These are phyloP conservation scores for Hystrix cristata DNA, from an alignment of 2,113 vertebrate genomes.

Conservation along the genomic window DNA sequence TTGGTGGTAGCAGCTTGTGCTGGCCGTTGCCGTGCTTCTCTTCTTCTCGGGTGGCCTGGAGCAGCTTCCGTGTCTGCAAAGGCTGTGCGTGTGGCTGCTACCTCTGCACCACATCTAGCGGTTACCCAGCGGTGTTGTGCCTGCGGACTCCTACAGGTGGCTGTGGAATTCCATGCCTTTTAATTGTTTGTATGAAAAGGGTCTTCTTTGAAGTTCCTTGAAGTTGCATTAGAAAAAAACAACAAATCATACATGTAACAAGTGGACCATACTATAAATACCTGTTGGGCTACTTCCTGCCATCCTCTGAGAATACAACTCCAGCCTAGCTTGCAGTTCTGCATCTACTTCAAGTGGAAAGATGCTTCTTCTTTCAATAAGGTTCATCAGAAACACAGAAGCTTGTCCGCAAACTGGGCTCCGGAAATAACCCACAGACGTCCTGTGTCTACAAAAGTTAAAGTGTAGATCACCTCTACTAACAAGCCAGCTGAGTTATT, in stretches of 20 bases:
- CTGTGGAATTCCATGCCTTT: background rate
- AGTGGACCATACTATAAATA: background rate
- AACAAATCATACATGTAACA: background rate
- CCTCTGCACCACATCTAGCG: background rate
- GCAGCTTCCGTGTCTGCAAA: background rate
- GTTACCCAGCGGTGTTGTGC: too few relatives aligned
- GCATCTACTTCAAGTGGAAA: background rate
- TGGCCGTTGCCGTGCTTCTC: background rate
- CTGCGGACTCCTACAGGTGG: too few relatives aligned
- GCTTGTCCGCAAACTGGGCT: background rate
- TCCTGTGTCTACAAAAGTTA: background rate
- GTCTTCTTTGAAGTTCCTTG: background rate
- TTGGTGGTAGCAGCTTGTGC: background rate
- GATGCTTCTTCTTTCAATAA: background rate
- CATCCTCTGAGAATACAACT: background rate
- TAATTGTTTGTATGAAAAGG: background rate
- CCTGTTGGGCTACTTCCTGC: background rate
- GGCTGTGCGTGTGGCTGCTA: background rate
- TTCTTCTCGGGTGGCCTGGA: too few relatives aligned
- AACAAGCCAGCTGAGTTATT: background rate
- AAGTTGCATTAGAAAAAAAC: background rate
- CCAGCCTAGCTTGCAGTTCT: background rate
- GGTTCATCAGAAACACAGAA: background rate
- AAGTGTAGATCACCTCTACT: background rate
- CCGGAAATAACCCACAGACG: background rate